Evolutionary conservation across 1,140 invertebrate genomes (phyloP), one percentile per base, ranked within the genome.

Genomic region (Mycetomoellerius zeteki): DNA sequence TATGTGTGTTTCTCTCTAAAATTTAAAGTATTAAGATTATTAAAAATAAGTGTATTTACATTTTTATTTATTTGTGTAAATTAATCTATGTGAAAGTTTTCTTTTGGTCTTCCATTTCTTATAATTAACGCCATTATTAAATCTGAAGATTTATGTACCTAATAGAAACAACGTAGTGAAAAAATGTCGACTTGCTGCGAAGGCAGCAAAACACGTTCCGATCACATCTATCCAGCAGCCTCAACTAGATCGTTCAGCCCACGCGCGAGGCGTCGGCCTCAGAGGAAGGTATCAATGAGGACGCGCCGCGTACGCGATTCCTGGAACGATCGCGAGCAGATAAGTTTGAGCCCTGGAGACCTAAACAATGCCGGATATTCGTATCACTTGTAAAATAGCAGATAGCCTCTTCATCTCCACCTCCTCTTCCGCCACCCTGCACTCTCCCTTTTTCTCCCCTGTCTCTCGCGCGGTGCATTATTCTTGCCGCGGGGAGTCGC

Each of bases 291-390:
- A 89, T 90, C 89, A 90, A 89, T 89, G 77, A 75, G 58, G 60
- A 87, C 62, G n/a, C 58, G 78, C 73, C 73, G 58, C 19, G 58
- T 52, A 54, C 64, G 58, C 65, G 78, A 89, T 87, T 89, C 82
- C 80, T 30, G 60, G 76, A 91, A 89, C 85, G 87, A 85, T 89
- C 84, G 43, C 62, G 76, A 7, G 67, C 73, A 71, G 86, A 90
- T 89, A 89, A 87, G 78, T 87, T 30, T 60, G 88, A 84, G 76
- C 77, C 72, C 81, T 43, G 65, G 27, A 88, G 77, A 87, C 76
- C 75, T 84, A 88, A 91, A 91, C 85, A 89, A 91, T 89, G 81
- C 86, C 86, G 91, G 88, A 91, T 90, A 91, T 91, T 91, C 86
- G 91, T 90, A 90, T 85, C 80, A 90, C 77, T 88, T 54, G 65